Conservation (phyloP, 1,140 invertebrate species). For the Sycobia sp. region DNA sequence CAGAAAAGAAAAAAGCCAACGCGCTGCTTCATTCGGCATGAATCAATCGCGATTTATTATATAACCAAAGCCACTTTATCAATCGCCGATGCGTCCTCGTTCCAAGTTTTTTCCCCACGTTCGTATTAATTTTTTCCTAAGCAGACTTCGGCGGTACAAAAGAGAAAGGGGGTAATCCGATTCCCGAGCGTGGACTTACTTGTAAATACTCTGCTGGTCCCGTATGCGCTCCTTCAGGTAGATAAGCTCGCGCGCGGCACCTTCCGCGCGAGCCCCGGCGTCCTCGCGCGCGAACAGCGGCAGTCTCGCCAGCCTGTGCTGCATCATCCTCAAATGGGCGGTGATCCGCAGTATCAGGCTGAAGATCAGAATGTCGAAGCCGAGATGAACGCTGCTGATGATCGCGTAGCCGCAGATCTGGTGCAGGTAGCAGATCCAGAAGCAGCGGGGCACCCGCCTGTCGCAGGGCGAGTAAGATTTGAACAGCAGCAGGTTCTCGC, state of each 20-base stretch:
- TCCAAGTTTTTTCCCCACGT: too few species aligned
- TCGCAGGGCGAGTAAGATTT: constrained; percentile 41
- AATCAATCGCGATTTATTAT: too few species aligned
- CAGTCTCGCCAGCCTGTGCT: constrained; percentile 24
- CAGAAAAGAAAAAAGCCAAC: too few species aligned
- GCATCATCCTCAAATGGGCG: constrained; percentile 38
- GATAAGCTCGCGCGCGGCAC: not conserved
- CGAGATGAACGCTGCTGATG: constrained; percentile 33
- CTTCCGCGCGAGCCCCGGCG: not conserved
- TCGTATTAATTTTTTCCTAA: too few species aligned
- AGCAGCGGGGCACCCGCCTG: constrained; percentile 13
- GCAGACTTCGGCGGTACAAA: too few species aligned
- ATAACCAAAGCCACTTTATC: too few species aligned
- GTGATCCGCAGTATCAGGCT: constrained; percentile 36
- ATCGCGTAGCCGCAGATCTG: constrained; percentile 34
- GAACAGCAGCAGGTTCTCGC: constrained; percentile 25
- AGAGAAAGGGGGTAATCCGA: too few species aligned
- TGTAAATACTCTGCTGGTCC: constrained; percentile 38
- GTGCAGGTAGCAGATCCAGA: constrained; percentile 36
- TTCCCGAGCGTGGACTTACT: too few species aligned
- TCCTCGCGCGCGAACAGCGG: not conserved
- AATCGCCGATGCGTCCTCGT: too few species aligned
- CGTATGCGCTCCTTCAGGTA: constrained; percentile 19
- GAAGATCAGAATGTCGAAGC: constrained; percentile 36
- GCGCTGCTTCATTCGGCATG: too few species aligned